Percentiles rank a stretch among this genome's conserved stretches.
Evolutionary conservation across 2,797 vertebrate species (phyloP).

Genomic region (Eutrigla gurnardus): DNA sequence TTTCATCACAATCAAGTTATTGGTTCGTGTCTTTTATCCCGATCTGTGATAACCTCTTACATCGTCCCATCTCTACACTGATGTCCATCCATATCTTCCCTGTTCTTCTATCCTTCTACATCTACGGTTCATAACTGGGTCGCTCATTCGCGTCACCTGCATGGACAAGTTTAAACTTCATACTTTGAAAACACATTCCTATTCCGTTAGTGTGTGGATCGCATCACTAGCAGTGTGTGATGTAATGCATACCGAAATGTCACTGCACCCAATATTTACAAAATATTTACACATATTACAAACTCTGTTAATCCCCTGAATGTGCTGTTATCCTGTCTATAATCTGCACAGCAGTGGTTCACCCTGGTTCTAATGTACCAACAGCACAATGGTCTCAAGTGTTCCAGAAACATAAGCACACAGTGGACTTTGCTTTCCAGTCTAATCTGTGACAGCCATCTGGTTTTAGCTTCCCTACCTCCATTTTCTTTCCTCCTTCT

Average conservation of each 20-base stretch:
- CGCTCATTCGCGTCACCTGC: no score
- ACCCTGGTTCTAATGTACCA: constrained; percentile 19
- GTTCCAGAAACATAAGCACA: constrained; percentile 15
- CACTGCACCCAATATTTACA: constrained; percentile 7
- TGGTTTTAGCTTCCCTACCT: constrained; percentile 45
- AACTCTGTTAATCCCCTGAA: constrained; percentile 47
- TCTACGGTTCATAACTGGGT: no score
- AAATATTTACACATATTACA: constrained; percentile 41
- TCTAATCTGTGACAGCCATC: constrained; percentile 47
- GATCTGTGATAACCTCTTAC: no score
- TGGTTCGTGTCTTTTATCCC: no score
- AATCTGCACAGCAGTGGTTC: constrained; percentile 35
- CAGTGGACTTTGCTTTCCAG: constrained; percentile 1
- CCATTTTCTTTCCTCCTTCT: constrained; percentile 42
- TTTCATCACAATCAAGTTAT: no score
- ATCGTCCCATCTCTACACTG: no score
- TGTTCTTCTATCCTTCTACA: neutral
- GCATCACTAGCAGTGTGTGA: neutral
- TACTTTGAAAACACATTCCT: neutral
- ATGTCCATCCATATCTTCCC: neutral
- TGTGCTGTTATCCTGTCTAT: constrained; percentile 36
- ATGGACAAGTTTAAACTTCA: no score
- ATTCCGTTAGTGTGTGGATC: neutral
- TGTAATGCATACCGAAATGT: constrained; percentile 27
- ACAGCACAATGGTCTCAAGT: constrained; percentile 8